phyloP scores from a whole-genome alignment of 2,113 vertebrate species.

The Lepisosteus oculatus region DNA sequence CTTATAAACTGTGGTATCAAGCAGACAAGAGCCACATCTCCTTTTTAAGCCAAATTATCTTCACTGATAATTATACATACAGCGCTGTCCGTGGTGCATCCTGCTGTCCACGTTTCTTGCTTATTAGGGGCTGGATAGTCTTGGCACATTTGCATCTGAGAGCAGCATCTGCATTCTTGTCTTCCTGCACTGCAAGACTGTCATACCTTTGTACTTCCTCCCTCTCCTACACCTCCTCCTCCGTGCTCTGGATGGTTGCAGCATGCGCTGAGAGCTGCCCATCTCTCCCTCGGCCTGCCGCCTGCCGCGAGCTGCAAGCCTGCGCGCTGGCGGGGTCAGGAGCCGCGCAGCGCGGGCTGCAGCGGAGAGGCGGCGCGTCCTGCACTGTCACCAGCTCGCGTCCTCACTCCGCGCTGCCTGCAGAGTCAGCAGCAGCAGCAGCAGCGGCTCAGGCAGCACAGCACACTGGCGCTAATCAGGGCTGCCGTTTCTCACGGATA shows the following conservation, averaged over 20 bases:
- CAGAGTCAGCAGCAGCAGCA: conserved; percentile 31
- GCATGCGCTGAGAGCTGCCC: conserved; percentile 40
- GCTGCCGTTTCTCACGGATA: not conserved
- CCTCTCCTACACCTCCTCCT: conserved; percentile 22
- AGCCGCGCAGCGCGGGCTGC: not conserved
- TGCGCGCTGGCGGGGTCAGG: not conserved
- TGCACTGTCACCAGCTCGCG: conserved; percentile 5
- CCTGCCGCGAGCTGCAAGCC: conserved; percentile 10
- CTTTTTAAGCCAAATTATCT: not conserved
- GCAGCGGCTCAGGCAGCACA: not conserved
- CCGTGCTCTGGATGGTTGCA: conserved; percentile 22
- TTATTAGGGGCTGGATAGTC: not conserved
- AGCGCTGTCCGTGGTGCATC: not conserved
- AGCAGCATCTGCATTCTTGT: not conserved
- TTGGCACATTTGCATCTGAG: not conserved
- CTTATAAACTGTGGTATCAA: too few species aligned
- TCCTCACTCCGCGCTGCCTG: conserved; percentile 21
- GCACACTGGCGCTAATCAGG: not conserved
- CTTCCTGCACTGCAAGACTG: not conserved
- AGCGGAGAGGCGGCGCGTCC: not conserved
- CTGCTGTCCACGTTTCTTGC: not conserved
- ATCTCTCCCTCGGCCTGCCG: conserved; percentile 19
- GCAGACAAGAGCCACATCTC: too few species aligned
- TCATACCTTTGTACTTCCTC: not conserved
- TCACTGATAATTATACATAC: not conserved